Base-by-base conservation (phyloP, 1,140 invertebrate genomes). In the Microvelia longipes region DNA sequence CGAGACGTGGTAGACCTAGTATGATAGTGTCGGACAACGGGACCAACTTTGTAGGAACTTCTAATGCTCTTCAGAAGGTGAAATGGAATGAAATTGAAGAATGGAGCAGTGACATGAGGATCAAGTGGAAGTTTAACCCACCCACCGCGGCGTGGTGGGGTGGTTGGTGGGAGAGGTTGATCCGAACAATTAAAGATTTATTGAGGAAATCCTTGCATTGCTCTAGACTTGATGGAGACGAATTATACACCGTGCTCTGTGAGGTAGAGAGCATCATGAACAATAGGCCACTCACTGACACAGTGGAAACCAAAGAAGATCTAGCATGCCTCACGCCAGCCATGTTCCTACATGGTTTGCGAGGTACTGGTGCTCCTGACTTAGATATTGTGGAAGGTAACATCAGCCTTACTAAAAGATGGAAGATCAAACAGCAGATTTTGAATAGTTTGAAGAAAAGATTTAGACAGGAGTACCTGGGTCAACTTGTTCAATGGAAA, bases 1-100 rank as follows among this genome's bases (percentile, higher is more conserved):
- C 74, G n/a, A 66, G 75, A 66, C 71, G 76, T 71, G 77, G 78
- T 35, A 69, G 76, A 71, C 78, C 78, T 1, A 65, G 61, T 0
- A 74, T 75, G 0, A 77, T 83, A 19, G 81, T 76, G 65, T 78
- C 74, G 60, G 79, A 82, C 68, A 81, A 82, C 69, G 80, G 77
- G 0, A 78, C 74, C 1, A 81, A 79, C 71, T 80, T 80, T 68
- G 68, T 66, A n/a, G 74, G 76, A n/a, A n/a, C n/a, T n/a, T n/a
- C n/a, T n/a, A n/a, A n/a, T n/a, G n/a, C n/a, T n/a, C n/a, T n/a
- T n/a, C n/a, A n/a, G n/a, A n/a, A n/a, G n/a, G n/a, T n/a, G n/a
- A n/a, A n/a, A n/a, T n/a, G n/a, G n/a, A n/a, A n/a, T n/a, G n/a
- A n/a, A n/a, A n/a, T n/a, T n/a, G n/a, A n/a, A n/a, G n/a, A 1